phyloP scores from a whole-genome alignment of 2,113 vertebrate genomes.

The Indicator indicator region DNA sequence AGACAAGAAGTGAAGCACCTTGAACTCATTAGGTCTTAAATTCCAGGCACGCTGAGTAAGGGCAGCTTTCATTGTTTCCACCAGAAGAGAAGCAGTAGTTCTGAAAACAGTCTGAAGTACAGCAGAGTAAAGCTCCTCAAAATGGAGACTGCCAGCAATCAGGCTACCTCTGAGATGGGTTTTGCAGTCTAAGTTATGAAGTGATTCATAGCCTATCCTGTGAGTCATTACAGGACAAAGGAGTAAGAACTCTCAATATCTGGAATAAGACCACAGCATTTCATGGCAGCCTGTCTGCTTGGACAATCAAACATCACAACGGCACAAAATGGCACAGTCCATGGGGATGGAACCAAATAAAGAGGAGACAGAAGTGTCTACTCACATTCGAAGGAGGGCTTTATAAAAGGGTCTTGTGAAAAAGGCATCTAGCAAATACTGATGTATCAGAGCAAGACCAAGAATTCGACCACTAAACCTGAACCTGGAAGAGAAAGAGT shows the following conservation, averaged over 20 bases:
- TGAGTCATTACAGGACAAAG: slow-evolving; percentile 61
- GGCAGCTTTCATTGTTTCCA: not conserved
- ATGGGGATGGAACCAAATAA: not conserved
- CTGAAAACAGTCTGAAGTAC: not conserved
- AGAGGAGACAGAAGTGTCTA: slow-evolving; percentile 15
- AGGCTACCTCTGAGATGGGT: not conserved
- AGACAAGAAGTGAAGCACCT: not conserved
- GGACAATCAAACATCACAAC: not conserved
- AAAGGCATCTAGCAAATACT: slow-evolving; percentile 98
- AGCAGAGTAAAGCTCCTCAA: not conserved
- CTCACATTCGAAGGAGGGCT: slow-evolving; percentile 97
- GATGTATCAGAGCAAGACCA: slow-evolving; percentile 96
- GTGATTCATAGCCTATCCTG: slow-evolving; percentile 50
- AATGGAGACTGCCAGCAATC: not conserved
- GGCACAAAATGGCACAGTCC: not conserved
- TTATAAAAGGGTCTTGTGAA: slow-evolving; percentile 99
- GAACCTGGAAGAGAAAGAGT: slow-evolving; percentile 83
- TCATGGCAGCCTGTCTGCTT: not conserved
- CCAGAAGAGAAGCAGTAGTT: not conserved
- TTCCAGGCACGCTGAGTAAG: not conserved
- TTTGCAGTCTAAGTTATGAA: not conserved
- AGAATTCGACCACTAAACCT: slow-evolving; percentile 97
- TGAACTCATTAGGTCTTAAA: not conserved
- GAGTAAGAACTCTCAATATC: slow-evolving; percentile 58
- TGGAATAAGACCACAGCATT: slow-evolving; percentile 42